These are phyloP conservation scores for Chaenodraco wilsoni DNA, from an alignment of 2,797 vertebrate genomes.

Conservation along the genomic window DNA sequence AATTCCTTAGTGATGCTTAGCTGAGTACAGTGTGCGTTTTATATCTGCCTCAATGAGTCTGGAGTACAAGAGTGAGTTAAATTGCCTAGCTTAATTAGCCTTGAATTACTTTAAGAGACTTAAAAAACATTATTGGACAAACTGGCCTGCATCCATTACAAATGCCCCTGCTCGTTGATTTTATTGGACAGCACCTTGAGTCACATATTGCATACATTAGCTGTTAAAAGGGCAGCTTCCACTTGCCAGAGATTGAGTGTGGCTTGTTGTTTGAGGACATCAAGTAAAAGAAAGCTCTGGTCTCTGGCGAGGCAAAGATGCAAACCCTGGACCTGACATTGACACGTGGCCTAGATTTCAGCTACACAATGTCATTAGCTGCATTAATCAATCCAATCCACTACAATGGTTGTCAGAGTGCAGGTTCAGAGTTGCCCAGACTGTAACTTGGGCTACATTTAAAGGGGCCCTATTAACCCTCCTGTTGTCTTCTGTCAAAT, in stretches of 20 bases:
- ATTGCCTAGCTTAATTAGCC: slow-evolving; percentile 38
- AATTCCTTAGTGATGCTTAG: slow-evolving; percentile 4
- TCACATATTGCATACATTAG: slow-evolving; percentile 46
- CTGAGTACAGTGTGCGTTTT: slow-evolving; percentile 21
- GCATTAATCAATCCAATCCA: not conserved
- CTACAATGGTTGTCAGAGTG: not conserved
- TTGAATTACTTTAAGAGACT: slow-evolving; percentile 53
- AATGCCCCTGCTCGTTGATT: slow-evolving; percentile 40
- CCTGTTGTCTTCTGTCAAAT: too few species aligned
- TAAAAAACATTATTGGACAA: slow-evolving; percentile 52
- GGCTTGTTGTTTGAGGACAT: slow-evolving; percentile 40
- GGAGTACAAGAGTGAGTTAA: slow-evolving; percentile 19
- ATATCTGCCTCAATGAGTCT: slow-evolving; percentile 25
- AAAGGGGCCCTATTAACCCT: too few species aligned
- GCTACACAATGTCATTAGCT: slow-evolving; percentile 6
- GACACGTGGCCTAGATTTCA: not conserved
- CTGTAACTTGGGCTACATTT: not conserved
- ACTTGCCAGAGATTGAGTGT: slow-evolving; percentile 40
- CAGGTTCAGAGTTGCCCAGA: not conserved
- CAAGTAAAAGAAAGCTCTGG: slow-evolving; percentile 30
- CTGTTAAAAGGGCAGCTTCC: slow-evolving; percentile 45
- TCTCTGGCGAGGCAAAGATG: slow-evolving; percentile 11
- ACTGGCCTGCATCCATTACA: slow-evolving; percentile 56
- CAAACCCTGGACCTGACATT: not conserved
- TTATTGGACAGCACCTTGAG: slow-evolving; percentile 47